Evolutionary conservation across 2,888 invertebrate species (phyloP).

Genomic region (Aromia moschata): DNA sequence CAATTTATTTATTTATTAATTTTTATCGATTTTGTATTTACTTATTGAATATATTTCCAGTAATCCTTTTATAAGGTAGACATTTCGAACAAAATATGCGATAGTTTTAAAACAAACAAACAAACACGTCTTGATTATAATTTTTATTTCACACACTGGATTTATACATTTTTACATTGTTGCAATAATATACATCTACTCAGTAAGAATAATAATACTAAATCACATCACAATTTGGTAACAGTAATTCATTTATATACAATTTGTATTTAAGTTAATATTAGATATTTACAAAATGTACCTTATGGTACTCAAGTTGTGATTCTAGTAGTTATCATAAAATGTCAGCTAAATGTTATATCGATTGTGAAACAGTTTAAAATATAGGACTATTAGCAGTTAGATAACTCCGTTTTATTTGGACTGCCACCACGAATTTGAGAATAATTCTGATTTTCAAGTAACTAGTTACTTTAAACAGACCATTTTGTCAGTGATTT

Average conservation of each 20-base stretch:
- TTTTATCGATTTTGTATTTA: too few species aligned
- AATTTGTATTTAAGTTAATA: slow-evolving; percentile 36
- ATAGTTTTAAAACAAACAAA: too few species aligned
- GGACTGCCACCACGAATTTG: too few species aligned
- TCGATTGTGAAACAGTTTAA: background rate
- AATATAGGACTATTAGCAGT: background rate
- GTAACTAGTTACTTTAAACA: too few species aligned
- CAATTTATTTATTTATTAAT: too few species aligned
- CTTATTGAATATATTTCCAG: too few species aligned
- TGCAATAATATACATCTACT: slow-evolving; percentile 35
- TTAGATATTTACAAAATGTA: slow-evolving; percentile 23
- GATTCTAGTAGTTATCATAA: slow-evolving; percentile 3
- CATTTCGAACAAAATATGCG: too few species aligned
- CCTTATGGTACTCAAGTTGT: slow-evolving; percentile 15
- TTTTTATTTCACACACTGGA: slow-evolving; percentile 48
- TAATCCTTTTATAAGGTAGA: too few species aligned
- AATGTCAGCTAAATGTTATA: background rate
- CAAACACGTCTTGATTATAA: slow-evolving; percentile 12
- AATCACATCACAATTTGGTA: slow-evolving; percentile 59
- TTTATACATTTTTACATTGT: slow-evolving; percentile 49
- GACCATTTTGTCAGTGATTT: too few species aligned
- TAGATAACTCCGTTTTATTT: too few species aligned
- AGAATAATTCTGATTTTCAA: too few species aligned
- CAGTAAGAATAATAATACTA: slow-evolving; percentile 49
- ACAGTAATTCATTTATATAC: slow-evolving; percentile 23